phyloP scores from a whole-genome alignment of 2,888 invertebrate genomes.

The Epistrophe eligans region DNA sequence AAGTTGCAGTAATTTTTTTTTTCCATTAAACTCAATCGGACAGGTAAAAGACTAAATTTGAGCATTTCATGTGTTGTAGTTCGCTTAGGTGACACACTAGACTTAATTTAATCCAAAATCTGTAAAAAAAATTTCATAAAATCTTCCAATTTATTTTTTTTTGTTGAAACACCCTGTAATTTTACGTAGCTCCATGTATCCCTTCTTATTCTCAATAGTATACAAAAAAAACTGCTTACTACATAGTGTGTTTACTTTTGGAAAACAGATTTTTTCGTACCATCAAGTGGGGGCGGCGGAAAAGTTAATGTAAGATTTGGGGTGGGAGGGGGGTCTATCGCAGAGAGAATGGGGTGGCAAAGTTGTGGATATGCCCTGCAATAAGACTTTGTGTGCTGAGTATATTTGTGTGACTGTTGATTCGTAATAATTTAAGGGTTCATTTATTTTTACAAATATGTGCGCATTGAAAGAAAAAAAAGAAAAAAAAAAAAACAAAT shows the following conservation, averaged over 20 bases:
- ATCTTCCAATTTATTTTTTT: no score
- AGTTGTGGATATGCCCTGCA: constrained; percentile 13
- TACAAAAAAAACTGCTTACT: constrained; percentile 41
- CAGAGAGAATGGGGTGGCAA: background rate
- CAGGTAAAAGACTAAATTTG: no score
- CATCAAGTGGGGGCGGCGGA: constrained; percentile 32
- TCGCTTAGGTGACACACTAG: no score
- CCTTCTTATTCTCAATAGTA: constrained; percentile 12
- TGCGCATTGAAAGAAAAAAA: constrained; percentile 35
- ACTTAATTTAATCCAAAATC: no score
- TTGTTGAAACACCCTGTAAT: no score
- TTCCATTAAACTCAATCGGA: no score
- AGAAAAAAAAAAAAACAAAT: constrained; percentile 46
- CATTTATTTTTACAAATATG: constrained; percentile 76
- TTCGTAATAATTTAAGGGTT: constrained; percentile 75
- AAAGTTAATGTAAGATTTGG: background rate
- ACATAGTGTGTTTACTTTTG: constrained; percentile 61
- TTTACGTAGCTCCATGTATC: background rate
- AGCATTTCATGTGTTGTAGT: no score
- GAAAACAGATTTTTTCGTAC: constrained; percentile 22
- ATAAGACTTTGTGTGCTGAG: constrained; percentile 11
- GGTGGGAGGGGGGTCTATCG: background rate
- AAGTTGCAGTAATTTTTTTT: background rate
- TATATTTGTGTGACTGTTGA: constrained; percentile 23
- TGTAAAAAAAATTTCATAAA: no score